Conservation (phyloP, 1,140 invertebrate species). For the Rhagoletis zephyria region DNA sequence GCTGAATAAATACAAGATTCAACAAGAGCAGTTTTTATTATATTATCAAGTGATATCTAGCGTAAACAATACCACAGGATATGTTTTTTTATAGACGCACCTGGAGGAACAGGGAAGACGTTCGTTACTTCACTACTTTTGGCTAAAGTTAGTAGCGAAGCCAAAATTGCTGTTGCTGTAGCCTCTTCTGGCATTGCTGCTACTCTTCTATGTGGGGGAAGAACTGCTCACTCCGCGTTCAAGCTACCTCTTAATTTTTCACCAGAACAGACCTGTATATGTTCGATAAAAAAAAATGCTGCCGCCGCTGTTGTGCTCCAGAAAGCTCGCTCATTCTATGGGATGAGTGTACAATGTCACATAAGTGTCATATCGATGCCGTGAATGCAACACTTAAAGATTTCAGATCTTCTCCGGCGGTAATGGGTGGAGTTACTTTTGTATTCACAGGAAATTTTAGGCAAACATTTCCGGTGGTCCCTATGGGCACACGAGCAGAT, state of each 20-base stretch:
- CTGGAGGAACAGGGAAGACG: conserved; percentile 71
- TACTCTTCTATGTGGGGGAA: conserved; percentile 74
- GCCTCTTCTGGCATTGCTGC: conserved; percentile 77
- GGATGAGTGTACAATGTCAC: conserved; percentile 61
- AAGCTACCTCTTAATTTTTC: conserved; percentile 55
- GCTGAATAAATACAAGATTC: background rate
- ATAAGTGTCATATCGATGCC: too few relatives aligned
- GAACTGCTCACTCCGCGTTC: conserved; percentile 75
- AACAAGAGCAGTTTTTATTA: background rate
- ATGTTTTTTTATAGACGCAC: conserved; percentile 30
- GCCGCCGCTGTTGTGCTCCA: conserved; percentile 64
- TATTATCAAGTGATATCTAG: background rate
- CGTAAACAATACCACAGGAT: background rate
- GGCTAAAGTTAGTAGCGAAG: conserved; percentile 62
- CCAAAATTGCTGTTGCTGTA: conserved; percentile 71
- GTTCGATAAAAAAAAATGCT: background rate
- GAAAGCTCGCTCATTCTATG: conserved; percentile 65
- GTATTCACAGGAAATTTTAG: too few relatives aligned
- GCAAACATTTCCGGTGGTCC: too few relatives aligned
- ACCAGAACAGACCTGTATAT: background rate
- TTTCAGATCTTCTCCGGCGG: too few relatives aligned
- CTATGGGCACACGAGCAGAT: too few relatives aligned
- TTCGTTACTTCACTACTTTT: conserved; percentile 71
- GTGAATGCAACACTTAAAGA: too few relatives aligned
- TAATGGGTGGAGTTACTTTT: too few relatives aligned